Base-by-base conservation (phyloP, 1,140 invertebrate species). In the Cydia pomonella region DNA sequence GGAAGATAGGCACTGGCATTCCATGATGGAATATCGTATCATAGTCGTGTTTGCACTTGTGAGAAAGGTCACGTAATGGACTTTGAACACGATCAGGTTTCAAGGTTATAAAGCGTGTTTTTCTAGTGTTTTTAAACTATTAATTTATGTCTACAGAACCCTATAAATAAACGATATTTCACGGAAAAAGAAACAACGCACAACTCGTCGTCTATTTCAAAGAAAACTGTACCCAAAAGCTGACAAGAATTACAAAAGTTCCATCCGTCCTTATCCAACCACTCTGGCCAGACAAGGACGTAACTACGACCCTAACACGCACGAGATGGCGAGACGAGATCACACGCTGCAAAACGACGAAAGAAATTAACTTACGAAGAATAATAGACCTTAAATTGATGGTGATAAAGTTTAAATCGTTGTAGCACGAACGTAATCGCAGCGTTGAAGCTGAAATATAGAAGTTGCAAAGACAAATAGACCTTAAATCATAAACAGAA, bases 241-340 rank as follows among this genome's bases (percentile, higher is more conserved):
- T 59, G 53, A 59, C 53, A 59, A 18, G 53, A 59, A 59, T 59
- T 23, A 21, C 53, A 59, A 59, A 59, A 21, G 16, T 18, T n/a
- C 53, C 53, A 6, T 59, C 18, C 53, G 53, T 59, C 53, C 16
- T n/a, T 59, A 59, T 59, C 53, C 1, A 23, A 59, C 16, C 18
- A 59, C 18, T 59, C 4, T 18, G 10, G 2, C 2, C 6, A 23
- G 18, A 59, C 53, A 59, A 59, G 53, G 53, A 59, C 53, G 9
- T 21, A 21, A 59, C 0, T 41, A 18, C n/a, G 5, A 59, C 53
- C 53, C 18, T 59, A 21, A 59, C 64, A 38, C 29, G 29, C 64
- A 38, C 29, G 27, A 69, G 64, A 69, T 69, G 64, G 64, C 64
- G 64, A 69, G 64, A 69, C 64, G 5, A 69, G 64, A 69, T 69